Evolutionary conservation across 2,113 vertebrate genomes (phyloP).

Genomic region (Muntiacus reevesi): DNA sequence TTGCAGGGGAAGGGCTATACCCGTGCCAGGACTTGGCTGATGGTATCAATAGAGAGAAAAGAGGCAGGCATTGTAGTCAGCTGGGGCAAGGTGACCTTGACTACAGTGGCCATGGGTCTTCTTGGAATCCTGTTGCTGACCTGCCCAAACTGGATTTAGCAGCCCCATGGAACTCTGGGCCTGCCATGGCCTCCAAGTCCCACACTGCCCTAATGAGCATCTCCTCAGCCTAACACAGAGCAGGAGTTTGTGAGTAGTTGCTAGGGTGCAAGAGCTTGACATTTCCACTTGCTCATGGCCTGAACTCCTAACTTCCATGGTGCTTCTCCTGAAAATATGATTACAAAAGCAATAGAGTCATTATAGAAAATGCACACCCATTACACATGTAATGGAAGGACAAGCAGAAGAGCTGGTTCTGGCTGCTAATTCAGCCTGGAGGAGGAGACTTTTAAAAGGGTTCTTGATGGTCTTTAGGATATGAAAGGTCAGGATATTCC

Average conservation of each 20-base stretch:
- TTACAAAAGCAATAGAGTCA: not conserved
- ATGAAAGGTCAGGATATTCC: not conserved
- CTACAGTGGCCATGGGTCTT: not conserved
- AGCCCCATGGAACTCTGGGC: not conserved
- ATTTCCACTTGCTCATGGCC: not conserved
- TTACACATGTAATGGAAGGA: not conserved
- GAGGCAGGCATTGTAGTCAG: not conserved
- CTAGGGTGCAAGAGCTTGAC: not conserved
- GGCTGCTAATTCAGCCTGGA: not conserved
- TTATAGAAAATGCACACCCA: not conserved
- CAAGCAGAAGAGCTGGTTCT: not conserved
- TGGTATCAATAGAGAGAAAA: not conserved
- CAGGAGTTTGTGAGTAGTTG: not conserved
- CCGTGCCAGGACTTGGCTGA: not conserved
- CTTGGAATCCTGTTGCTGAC: not conserved
- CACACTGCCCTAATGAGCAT: not conserved
- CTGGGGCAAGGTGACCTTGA: not conserved
- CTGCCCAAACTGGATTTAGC: not conserved
- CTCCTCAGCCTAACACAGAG: not conserved
- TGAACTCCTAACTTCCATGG: not conserved
- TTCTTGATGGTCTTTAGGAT: not conserved
- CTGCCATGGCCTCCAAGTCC: not conserved
- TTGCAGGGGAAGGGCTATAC: not conserved
- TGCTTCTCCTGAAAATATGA: not conserved
- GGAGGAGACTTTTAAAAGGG: not conserved